A percentile compares a stretch with the other conserved stretches of the same genome.
Evolutionary conservation across 2,888 invertebrate genomes (phyloP).

Genomic region (Phania funesta): DNA sequence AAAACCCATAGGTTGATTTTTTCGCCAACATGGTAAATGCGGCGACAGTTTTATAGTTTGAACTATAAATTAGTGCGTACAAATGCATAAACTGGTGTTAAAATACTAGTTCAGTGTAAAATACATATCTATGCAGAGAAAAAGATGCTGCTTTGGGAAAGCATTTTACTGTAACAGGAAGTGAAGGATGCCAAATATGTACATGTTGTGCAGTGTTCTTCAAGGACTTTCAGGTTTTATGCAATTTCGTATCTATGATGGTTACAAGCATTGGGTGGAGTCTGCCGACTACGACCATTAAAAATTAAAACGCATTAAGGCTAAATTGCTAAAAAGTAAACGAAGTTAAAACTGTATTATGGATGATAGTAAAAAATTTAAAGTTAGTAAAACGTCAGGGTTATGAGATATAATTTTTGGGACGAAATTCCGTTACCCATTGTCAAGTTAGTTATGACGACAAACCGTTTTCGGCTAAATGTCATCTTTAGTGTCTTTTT

Average conservation of each 20-base stretch:
- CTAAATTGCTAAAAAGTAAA: neutral
- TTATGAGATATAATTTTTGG: too few species aligned
- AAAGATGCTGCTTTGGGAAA: neutral
- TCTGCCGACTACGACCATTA: neutral
- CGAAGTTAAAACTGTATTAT: constrained; percentile 1
- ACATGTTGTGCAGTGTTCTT: too few species aligned
- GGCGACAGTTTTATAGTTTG: constrained; percentile 65
- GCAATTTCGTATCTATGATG: neutral
- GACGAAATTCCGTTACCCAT: too few species aligned
- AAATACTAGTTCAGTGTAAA: constrained; percentile 50
- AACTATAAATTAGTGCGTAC: constrained; percentile 59
- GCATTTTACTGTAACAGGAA: constrained; percentile 6
- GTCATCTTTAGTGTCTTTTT: too few species aligned
- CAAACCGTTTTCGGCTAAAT: too few species aligned
- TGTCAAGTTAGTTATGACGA: too few species aligned
- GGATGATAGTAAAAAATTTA: too few species aligned
- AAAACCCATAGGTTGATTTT: constrained; percentile 15
- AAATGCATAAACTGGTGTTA: constrained; percentile 61
- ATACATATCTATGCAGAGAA: neutral
- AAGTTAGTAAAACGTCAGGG: too few species aligned
- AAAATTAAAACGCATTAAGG: constrained; percentile 1
- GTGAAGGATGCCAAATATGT: too few species aligned
- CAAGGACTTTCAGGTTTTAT: neutral
- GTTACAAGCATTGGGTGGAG: constrained; percentile 63
- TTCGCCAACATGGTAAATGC: constrained; percentile 36